Percentiles rank a stretch among this genome's conserved stretches.
phyloP scores from a whole-genome alignment of 2,113 vertebrate genomes.

The Crypturellus undulatus region DNA sequence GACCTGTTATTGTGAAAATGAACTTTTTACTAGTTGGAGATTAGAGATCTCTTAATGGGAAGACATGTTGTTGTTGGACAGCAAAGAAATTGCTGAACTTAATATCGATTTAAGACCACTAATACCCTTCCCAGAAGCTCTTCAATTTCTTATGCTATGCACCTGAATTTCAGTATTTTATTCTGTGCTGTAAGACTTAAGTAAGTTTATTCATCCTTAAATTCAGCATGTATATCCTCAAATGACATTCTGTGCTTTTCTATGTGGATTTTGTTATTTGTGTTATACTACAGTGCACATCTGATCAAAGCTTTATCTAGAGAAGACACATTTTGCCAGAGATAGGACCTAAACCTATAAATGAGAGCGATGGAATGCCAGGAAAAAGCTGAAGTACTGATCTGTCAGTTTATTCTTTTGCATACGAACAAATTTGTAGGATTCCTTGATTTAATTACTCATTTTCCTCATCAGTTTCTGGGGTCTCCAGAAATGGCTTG shows the following conservation, averaged over 20 bases:
- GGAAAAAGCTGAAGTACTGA: neutral
- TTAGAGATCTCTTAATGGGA: neutral
- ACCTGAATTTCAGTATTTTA: neutral
- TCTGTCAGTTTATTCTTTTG: neutral
- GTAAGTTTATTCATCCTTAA: neutral
- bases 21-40: neutral
- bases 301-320: neutral
- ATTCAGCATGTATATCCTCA: neutral
- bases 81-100: neutral
- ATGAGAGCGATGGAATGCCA: neutral
- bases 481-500: neutral
- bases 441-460: neutral
- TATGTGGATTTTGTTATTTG: neutral
- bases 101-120: neutral
- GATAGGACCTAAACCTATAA: neutral
- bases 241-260: neutral
- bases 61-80: neutral
- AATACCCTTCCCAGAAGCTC: neutral
- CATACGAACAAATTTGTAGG: neutral
- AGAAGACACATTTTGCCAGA: neutral
- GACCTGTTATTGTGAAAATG: neutral
- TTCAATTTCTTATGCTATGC: neutral
- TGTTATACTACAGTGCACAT: neutral
- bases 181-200: neutral
- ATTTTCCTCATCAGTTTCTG: neutral